A percentile compares a stretch with the other conserved stretches of the same genome.
Conservation (phyloP, 2,797 vertebrate genomes). For the Arrhamphus sclerolepis region DNA sequence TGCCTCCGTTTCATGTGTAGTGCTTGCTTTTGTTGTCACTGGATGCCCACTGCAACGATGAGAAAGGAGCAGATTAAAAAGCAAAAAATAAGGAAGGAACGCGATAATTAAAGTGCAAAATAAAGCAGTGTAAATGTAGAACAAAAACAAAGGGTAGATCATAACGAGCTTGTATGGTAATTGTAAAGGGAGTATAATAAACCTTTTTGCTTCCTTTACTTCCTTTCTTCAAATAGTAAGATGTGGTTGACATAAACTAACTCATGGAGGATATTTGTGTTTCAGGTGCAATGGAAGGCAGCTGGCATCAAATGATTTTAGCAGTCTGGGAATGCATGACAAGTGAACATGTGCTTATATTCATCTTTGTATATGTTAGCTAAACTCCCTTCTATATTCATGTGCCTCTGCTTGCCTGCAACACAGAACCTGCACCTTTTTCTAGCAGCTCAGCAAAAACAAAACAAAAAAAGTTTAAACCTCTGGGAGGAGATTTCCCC, state of each 20-base stretch:
- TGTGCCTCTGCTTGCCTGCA: constrained; percentile 41
- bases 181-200: too few relatives aligned
- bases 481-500: constrained; percentile 54
- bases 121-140: too few relatives aligned
- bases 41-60: too few relatives aligned
- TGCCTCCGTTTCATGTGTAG: too few relatives aligned
- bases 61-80: too few relatives aligned
- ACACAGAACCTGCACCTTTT: constrained; percentile 63
- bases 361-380: constrained; percentile 42
- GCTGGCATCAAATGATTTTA: constrained; percentile 52
- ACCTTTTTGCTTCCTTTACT: too few relatives aligned
- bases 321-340: constrained; percentile 18
- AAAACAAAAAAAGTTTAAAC: constrained; percentile 57
- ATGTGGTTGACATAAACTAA: constrained; percentile 31
- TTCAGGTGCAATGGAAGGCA: constrained; percentile 34
- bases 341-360: constrained; percentile 33
- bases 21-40: too few relatives aligned
- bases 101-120: too few relatives aligned
- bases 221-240: not conserved
- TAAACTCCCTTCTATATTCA: constrained; percentile 40
- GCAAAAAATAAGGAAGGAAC: too few relatives aligned
- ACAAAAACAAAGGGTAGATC: too few relatives aligned
- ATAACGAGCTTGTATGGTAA: too few relatives aligned
- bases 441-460: constrained; percentile 53
- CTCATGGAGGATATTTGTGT: constrained; percentile 28